A percentile compares a stretch with the other conserved stretches of the same genome.
phyloP scores from a whole-genome alignment of 2,888 invertebrate genomes.

The Aporophyla nigra region DNA sequence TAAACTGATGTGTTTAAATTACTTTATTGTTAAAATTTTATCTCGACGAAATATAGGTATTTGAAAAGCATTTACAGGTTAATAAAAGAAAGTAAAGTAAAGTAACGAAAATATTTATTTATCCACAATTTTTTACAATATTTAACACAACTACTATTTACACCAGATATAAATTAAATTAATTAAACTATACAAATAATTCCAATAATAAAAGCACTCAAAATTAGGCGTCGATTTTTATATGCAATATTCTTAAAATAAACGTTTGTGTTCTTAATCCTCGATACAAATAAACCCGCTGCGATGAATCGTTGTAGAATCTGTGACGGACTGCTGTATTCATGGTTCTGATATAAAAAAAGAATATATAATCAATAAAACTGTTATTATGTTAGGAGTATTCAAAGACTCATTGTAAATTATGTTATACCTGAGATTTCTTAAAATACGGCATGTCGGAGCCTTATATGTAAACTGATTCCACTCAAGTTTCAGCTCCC shows the following conservation, averaged over 20 bases:
- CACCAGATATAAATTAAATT: not conserved
- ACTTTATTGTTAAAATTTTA: too few relatives aligned
- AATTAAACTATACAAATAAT: not conserved
- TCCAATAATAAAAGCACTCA: not conserved
- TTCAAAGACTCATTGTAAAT: not conserved
- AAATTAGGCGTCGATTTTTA: not conserved
- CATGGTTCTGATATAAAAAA: conserved; percentile 20
- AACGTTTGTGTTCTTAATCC: not conserved
- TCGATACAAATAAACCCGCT: conserved; percentile 1
- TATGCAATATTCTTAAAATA: too few relatives aligned
- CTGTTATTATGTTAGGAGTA: not conserved
- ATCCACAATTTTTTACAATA: not conserved
- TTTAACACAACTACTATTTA: not conserved
- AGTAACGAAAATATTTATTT: not conserved
- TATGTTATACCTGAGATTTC: conserved; percentile 10
- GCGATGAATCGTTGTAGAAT: not conserved
- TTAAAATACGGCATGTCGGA: not conserved
- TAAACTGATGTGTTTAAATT: not conserved
- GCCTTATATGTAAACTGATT: not conserved
- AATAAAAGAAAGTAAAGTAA: not conserved
- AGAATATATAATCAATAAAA: not conserved
- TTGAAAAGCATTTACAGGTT: not conserved
- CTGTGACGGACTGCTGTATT: not conserved
- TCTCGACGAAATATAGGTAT: not conserved
- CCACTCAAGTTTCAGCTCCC: conserved; percentile 37